Base-by-base conservation (phyloP, 2,888 invertebrate genomes). In the Apamea monoglypha region DNA sequence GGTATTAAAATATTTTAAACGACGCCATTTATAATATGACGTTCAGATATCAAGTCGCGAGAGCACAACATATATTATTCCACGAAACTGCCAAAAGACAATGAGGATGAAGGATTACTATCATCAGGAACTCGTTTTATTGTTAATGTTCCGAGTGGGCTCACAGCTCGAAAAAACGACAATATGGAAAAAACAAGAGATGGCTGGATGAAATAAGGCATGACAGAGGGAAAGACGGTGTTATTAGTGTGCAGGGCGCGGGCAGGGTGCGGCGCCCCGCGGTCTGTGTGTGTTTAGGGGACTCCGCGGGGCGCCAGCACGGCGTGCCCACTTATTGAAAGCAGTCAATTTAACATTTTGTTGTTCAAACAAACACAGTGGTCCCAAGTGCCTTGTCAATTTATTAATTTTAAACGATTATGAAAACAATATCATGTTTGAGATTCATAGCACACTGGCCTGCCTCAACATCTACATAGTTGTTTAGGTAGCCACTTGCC, bases 1-100 rank as follows among this genome's bases (percentile, higher is more conserved):
- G 95, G 95, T 96, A 97, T 96, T 97, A 96, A 96, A 97, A 96
- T 96, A 96, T 96, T 96, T 96, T 96, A 96, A 97, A 96, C 94
- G 96, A 96, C 94, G 96, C 96, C 95, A 97, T 97, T 97, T 96
- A 96, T 97, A 96, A 96, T 94, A 94, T 95, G 96, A 96, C 95
- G 95, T 95, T 94, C 95, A 92, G 95, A 96, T 95, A 96, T 96
- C 96, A 96, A 94, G 95, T 95, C 95, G 95, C 96, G 92, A 94
- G 94, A 94, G 93, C 93, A 93, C 92, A 95, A 94, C 96, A 96
- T 96, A 96, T 96, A 95, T 96, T 96, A 96, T 96, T 96, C 96
- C 94, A 92, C 93, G 96, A 96, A 96, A 96, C 95, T 96, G 97
- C 96, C 96, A 97, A 96, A 96, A 96, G 96, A 96, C 97, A 97